Evolutionary conservation across 2,797 vertebrate species (phyloP).

Genomic region (Sebastes iracundus): DNA sequence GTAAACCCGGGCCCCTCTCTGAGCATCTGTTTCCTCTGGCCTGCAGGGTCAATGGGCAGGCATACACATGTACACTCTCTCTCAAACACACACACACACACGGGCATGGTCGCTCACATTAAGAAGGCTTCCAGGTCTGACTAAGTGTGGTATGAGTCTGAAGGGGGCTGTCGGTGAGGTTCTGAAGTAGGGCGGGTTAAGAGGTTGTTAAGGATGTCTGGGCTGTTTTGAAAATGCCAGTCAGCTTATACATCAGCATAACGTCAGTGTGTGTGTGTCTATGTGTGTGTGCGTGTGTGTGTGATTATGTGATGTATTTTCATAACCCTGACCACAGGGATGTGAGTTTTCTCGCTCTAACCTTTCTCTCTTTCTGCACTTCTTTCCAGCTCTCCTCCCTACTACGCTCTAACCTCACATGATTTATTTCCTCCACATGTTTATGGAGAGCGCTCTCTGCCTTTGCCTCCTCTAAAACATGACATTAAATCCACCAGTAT

Average conservation of each 20-base stretch:
- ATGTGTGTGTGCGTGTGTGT: background rate
- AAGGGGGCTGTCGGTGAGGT: background rate
- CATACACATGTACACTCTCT: background rate
- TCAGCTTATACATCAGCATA: background rate
- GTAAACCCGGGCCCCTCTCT: conserved; percentile 26
- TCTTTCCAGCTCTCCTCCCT: background rate
- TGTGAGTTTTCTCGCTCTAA: background rate
- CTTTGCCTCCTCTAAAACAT: conserved; percentile 8
- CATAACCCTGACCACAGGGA: background rate
- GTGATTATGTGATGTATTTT: background rate
- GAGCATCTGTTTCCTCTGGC: conserved; percentile 66
- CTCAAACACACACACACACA: background rate
- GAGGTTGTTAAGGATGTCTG: conserved; percentile 10
- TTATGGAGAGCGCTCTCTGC: background rate
- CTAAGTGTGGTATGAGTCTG: conserved; percentile 7
- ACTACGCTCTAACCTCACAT: background rate
- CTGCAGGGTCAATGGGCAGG: conserved; percentile 15
- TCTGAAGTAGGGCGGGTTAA: background rate
- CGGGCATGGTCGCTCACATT: background rate
- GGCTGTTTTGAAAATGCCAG: conserved; percentile 8
- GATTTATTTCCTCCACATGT: conserved; percentile 49
- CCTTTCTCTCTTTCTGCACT: background rate
- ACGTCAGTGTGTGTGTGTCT: background rate
- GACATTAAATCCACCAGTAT: conserved; percentile 13
- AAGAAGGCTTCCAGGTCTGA: conserved; percentile 10